Evolutionary conservation across 1,140 invertebrate species (phyloP), one percentile per base, ranked within the genome.

Genomic region (Nephila pilipes): DNA sequence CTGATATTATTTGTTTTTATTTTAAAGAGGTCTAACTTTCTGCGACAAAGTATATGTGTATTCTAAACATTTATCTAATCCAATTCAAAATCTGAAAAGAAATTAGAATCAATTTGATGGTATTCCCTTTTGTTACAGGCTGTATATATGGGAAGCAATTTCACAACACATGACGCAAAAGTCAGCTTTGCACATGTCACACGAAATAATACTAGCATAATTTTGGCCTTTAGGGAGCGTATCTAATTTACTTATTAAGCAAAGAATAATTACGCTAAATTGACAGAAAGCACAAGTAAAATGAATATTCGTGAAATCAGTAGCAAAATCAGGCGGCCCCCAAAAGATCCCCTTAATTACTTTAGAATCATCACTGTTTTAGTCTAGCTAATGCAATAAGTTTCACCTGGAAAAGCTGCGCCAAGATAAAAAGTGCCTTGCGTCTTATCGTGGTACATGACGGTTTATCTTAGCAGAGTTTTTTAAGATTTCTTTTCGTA

Each of bases 261-360:
- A 58, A n/a, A 90, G 65, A 80, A 81, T 79, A 91, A 91, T 91
- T 83, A 83, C 63, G 79, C 55, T 83, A 91, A 91, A 83, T 83
- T 60, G 79, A 65, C 36, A 83, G 75, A 91, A 91, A 91, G 80
- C 63, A 29, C n/a, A 80, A 79, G 88, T 90, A 20, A 90, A 75
- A 57, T 60, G 55, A 58, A 91, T 81, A 36, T 38, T 83, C 57
- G 89, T 83, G 80, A 91, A 83, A 91, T 83, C 58, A 60, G 89
- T 81, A 81, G 89, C 55, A 58, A 57, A 80, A 22, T 80, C 32
- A 80, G 25, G 57, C 22, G 57, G 14, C 54, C 65, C 32, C 36
- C n/a, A n/a, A n/a, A 75, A 75, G 69, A 75, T 16, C 69, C 69
- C 22, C 18, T 32, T 69, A 88, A 87, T 36, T 87, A 58, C 38